Conservation (phyloP, 1,140 invertebrate species). For the Holotrichia oblita region DNA sequence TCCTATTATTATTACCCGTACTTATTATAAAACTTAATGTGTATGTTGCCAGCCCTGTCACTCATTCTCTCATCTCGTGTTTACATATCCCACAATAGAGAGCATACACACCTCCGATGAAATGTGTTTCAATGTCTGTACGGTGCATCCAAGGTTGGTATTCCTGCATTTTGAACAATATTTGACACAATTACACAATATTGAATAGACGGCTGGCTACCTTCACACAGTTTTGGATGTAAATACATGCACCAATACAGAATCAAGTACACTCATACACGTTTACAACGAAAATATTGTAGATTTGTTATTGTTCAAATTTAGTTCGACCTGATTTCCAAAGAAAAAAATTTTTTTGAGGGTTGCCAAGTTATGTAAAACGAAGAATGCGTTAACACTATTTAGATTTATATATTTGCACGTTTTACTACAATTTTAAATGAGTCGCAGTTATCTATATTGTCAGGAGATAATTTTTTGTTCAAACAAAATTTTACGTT, state of each 20-base stretch:
- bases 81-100: slow-evolving; percentile 1
- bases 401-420: too few relatives aligned
- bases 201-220: slow-evolving; percentile 22
- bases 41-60: neutral
- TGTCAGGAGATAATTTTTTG: too few relatives aligned
- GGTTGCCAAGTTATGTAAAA: too few relatives aligned
- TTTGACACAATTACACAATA: slow-evolving; percentile 33
- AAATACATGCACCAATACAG: neutral
- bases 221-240: slow-evolving; percentile 29
- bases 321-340: neutral
- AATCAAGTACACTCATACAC: neutral
- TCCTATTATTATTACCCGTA: neutral
- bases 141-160: slow-evolving; percentile 26
- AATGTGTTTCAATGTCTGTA: slow-evolving; percentile 26
- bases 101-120: slow-evolving; percentile 7
- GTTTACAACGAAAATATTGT: neutral
- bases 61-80: neutral
- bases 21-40: too few relatives aligned
- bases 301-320: neutral
- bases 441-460: too few relatives aligned
- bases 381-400: too few relatives aligned
- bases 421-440: too few relatives aligned
- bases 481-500: too few relatives aligned
- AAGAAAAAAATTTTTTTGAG: too few relatives aligned
- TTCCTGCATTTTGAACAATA: slow-evolving; percentile 31